A percentile compares a stretch with the other conserved stretches of the same genome.
Conservation (phyloP, 2,797 vertebrate genomes). For the Vespertilio murinus region DNA sequence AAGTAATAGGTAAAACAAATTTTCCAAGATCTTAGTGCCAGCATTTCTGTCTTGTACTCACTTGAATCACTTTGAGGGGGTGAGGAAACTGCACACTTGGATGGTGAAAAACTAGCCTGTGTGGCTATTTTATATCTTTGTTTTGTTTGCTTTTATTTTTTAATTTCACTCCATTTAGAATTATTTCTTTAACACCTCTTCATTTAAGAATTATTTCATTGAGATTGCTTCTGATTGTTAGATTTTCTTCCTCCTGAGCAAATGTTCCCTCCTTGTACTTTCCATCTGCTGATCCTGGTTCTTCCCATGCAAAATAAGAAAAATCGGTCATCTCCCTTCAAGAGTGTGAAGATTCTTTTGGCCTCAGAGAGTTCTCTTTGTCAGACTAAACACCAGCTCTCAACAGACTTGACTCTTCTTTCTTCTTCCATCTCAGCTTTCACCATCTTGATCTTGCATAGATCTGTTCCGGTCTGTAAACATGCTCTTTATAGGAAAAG, state of each 20-base stretch:
- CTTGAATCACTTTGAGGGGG: not conserved
- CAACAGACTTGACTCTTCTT: not conserved
- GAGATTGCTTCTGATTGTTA: not conserved
- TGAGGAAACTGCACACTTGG: not conserved
- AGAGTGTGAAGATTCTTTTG: not conserved
- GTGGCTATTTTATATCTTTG: not conserved
- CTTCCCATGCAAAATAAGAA: not conserved
- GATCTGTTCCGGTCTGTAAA: constrained; percentile 19
- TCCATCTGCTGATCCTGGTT: not conserved
- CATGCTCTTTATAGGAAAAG: not conserved
- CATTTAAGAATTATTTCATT: not conserved
- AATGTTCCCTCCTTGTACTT: not conserved
- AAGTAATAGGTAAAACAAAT: not conserved
- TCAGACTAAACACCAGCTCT: not conserved
- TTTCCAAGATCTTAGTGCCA: not conserved
- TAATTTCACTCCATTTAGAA: not conserved
- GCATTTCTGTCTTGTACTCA: not conserved
- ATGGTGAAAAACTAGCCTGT: not conserved
- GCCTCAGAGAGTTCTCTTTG: not conserved
- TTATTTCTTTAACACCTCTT: not conserved
- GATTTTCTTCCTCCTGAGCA: constrained; percentile 9
- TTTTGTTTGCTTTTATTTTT: not conserved
- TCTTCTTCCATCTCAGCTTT: not conserved
- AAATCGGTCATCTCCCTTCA: not conserved
- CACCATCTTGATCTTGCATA: not conserved